Evolutionary conservation across 2,113 vertebrate species (phyloP).

Genomic region (Petrocephalus microphthalmus): DNA sequence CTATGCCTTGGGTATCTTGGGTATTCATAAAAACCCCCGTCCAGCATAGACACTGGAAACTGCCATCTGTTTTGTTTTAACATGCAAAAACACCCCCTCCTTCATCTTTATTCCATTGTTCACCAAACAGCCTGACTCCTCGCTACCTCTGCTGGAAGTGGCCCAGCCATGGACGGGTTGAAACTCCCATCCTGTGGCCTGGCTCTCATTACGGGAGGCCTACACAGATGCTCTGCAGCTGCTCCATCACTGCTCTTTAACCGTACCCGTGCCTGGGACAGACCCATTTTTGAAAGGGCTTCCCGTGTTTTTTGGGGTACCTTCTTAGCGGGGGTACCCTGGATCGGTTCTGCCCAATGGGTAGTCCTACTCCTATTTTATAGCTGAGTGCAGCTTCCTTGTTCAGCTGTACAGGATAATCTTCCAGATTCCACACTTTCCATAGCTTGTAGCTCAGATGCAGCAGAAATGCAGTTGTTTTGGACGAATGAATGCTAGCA

Average conservation of each 20-base stretch:
- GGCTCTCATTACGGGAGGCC: not conserved
- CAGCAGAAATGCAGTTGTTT: not conserved
- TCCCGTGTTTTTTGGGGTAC: not conserved
- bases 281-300: not conserved
- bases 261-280: not conserved
- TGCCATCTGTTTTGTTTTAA: constrained; percentile 19
- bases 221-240: constrained; percentile 8
- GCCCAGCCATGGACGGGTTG: not conserved
- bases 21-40: not conserved
- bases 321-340: not conserved
- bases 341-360: not conserved
- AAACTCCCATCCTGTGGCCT: not conserved
- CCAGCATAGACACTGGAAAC: not conserved
- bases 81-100: not conserved
- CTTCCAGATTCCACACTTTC: not conserved
- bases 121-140: not conserved
- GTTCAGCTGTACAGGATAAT: not conserved
- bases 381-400: not conserved
- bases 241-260: not conserved
- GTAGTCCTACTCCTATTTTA: not conserved
- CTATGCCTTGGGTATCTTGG: not conserved
- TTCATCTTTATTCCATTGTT: not conserved
- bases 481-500: not conserved
- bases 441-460: not conserved
- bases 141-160: not conserved